These are phyloP conservation scores for Amphipoea oculea DNA, from an alignment of 2,888 invertebrate species.

Conservation along the genomic window DNA sequence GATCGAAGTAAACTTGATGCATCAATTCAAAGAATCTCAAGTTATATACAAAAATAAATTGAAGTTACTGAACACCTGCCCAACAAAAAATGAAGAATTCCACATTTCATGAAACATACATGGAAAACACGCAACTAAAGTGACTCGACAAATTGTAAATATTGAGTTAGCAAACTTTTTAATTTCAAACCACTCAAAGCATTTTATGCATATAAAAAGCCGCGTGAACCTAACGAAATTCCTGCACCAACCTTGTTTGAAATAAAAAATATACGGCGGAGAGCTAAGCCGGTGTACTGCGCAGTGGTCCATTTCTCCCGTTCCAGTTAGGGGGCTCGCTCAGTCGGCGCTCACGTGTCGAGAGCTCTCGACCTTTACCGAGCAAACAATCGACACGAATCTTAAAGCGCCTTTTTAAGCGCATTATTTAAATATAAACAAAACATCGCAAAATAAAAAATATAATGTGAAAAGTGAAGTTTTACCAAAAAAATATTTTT, in stretches of 20 bases:
- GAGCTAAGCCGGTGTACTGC: constrained; percentile 80
- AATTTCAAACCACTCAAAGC: constrained; percentile 66
- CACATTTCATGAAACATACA: constrained; percentile 4
- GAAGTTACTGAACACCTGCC: constrained; percentile 7
- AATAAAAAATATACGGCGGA: constrained; percentile 77
- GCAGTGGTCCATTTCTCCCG: constrained; percentile 81
- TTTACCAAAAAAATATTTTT: constrained; percentile 30
- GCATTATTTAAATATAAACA: constrained; percentile 49
- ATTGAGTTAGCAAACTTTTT: constrained; percentile 60
- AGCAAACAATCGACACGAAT: constrained; percentile 74
- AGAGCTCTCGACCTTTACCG: constrained; percentile 82
- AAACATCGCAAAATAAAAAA: constrained; percentile 38
- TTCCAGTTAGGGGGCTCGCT: constrained; percentile 71
- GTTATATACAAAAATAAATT: constrained; percentile 8
- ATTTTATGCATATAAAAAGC: constrained; percentile 70
- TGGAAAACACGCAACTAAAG: constrained; percentile 21
- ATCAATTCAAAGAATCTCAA: constrained; percentile 25
- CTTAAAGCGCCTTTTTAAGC: constrained; percentile 63
- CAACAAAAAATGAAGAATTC: constrained; percentile 12
- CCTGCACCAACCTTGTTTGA: constrained; percentile 76
- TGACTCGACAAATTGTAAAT: constrained; percentile 48
- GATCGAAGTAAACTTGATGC: constrained; percentile 36
- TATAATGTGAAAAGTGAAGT: constrained; percentile 65
- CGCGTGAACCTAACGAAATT: constrained; percentile 70
- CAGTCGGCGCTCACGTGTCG: constrained; percentile 83